Conservation (phyloP, 2,113 vertebrate genomes). For the Speoplatyrhinus poulsoni region DNA sequence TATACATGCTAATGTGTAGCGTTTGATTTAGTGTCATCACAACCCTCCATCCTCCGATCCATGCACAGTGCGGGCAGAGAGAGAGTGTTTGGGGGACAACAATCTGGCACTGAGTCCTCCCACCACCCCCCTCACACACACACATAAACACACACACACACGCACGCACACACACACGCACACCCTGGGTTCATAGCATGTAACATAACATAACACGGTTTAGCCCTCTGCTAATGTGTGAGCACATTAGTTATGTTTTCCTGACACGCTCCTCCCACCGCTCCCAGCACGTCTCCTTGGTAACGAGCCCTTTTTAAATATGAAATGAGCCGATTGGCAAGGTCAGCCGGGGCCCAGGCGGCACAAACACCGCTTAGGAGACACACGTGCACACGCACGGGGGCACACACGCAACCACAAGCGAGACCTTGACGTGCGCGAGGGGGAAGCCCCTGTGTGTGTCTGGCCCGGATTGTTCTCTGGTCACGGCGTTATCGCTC, state of each 20-base stretch:
- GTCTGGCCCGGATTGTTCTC: slow-evolving; percentile 23
- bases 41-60: too few relatives aligned
- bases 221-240: slow-evolving; percentile 48
- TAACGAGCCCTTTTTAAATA: slow-evolving; percentile 47
- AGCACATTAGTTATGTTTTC: slow-evolving; percentile 38
- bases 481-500: slow-evolving; percentile 26
- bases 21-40: too few relatives aligned
- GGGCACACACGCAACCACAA: slow-evolving; percentile 30
- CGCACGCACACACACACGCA: neutral
- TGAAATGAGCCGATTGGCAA: slow-evolving; percentile 50
- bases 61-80: slow-evolving; percentile 33
- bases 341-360: slow-evolving; percentile 57
- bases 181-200: slow-evolving; percentile 64
- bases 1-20: slow-evolving; percentile 19
- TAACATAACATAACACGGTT: slow-evolving; percentile 75
- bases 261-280: slow-evolving; percentile 26
- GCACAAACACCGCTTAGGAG: neutral
- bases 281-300: slow-evolving; percentile 58
- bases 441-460: too few relatives aligned
- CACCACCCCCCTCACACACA: slow-evolving; percentile 23
- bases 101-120: slow-evolving; percentile 60
- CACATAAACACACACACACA: neutral
- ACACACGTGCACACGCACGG: slow-evolving; percentile 32
- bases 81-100: slow-evolving; percentile 47
- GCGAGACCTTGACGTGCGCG: slow-evolving; percentile 27